Base-by-base conservation (phyloP, 23 tunicate species). In the Botrylloides violaceus region DNA sequence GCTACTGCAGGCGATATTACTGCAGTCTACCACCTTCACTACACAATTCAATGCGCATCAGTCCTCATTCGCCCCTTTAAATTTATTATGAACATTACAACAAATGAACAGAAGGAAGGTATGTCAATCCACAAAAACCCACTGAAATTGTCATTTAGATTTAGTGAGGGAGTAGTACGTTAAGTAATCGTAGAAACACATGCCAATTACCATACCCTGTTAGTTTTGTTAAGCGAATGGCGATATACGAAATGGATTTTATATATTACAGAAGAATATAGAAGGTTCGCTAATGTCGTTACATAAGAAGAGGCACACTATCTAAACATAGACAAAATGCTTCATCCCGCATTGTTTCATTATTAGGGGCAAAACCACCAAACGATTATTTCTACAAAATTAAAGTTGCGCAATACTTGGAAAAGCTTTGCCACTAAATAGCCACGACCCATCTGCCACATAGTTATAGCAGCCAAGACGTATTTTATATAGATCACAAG, bases 201-300 rank as follows among this genome's bases (percentile, higher is more conserved):
- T 43, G 53, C 53, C 15, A 43, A 7, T 43, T 7, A 7, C 9
- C 15, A 43, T 43, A 43, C 53, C 53, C 53, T 43, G 53, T 43
- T 43, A 43, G 53, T 43, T n/a, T 15, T 43, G 53, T 43, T 43
- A 43, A 43, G 53, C 53, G 53, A 43, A 43, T 7, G n/a, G n/a
- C n/a, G n/a, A n/a, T n/a, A n/a, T n/a, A n/a, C n/a, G n/a, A n/a
- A n/a, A n/a, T n/a, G 53, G 15, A 43, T 7, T 43, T 43, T 43
- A 43, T 43, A 43, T 43, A 43, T 43, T 43, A 43, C 53, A 43
- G 53, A n/a, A n/a, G n/a, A 43, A 43, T 43, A 43, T 43, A 43
- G 12, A 43, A 43, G 53, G 15, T 43, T 43, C 15, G 53, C 53
- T 43, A 43, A 43, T 43, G 53, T 43, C 15, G 15, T 43, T 43